Base-by-base conservation (phyloP, 2,797 vertebrate species). In the Macroramphosus scolopax region DNA sequence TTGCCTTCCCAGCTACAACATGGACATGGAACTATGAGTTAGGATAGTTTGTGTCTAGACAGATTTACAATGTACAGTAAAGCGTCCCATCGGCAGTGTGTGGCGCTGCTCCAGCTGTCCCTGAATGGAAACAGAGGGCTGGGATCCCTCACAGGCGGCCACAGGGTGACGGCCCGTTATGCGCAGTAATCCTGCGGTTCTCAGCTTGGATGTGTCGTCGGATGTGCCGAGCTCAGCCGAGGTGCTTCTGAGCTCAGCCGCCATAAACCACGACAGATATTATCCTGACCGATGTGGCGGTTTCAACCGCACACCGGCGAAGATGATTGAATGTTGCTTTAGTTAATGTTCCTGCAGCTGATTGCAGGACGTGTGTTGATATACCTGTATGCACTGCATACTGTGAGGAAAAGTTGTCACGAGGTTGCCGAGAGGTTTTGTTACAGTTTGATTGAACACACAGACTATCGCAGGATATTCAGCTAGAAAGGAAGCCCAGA, bases 121-220 rank as follows among this genome's bases (percentile, higher is more conserved):
- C 30, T 32, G 62, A 77, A 56, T 65, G 58, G 54, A 77, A 78
- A 54, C 63, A 68, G 70, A 68, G 46, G 51, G 51, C 51, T 32
- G 67, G n/a, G 48, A 70, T 70, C 47, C 40, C 40, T 77, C 67
- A 62, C 62, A 40, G 1, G 51, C 1, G 1, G 47, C 33, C 29
- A 3, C 3, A 20, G 30, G 30, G 30, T 52, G 72, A 75, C 67
- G 49, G 54, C 31, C 30, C 50, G 66, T 61, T 51, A 62, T 41
- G 48, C 8, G 28, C 42, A 5, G 16, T 58, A 64, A 77, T 68
- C 69, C 71, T 45, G 31, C 1, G 36, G 17, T 48, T 50, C 58
- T 24, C 9, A 52, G 38, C 14, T 37, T 2, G 15, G 35, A 38
- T 24, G 51, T 70, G 68, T 45, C 35, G 34, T 10, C 37, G 38